Evolutionary conservation across 2,113 vertebrate species (phyloP).

Genomic region (Petrocephalus microphthalmus): DNA sequence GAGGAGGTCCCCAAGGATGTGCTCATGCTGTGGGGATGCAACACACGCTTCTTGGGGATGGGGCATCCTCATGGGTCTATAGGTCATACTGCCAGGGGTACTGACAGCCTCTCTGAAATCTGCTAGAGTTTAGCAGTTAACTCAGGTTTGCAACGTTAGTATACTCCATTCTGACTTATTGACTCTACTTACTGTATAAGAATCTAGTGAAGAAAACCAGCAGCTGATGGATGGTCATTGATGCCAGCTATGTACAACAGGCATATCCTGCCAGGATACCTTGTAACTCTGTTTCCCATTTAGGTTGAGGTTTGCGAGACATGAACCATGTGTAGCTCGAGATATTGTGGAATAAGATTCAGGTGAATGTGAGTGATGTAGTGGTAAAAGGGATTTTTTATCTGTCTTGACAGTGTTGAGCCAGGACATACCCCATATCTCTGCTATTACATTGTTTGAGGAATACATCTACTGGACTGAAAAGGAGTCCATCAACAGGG

Average conservation of each 20-base stretch:
- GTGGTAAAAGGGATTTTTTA: not conserved
- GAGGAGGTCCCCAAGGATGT: not conserved
- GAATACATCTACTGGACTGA: slow-evolving; percentile 97
- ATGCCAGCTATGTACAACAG: not conserved
- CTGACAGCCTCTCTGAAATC: not conserved
- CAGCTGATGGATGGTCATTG: not conserved
- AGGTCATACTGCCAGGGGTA: not conserved
- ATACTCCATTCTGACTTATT: not conserved
- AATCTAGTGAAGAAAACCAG: not conserved
- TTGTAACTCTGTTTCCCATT: not conserved
- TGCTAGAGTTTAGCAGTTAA: not conserved
- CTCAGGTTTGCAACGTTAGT: not conserved
- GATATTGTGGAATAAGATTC: not conserved
- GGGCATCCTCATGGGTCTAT: not conserved
- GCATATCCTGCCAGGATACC: not conserved
- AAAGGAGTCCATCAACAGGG: slow-evolving; percentile 95
- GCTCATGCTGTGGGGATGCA: not conserved
- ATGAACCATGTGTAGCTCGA: not conserved
- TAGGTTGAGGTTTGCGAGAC: not conserved
- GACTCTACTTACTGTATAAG: not conserved
- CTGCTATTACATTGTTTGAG: slow-evolving; percentile 91
- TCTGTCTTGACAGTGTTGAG: slow-evolving; percentile 68
- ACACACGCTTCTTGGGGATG: not conserved
- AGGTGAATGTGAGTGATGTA: not conserved
- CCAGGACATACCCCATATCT: slow-evolving; percentile 95